Base-by-base conservation (phyloP, 2,797 vertebrate species). In the Neosilurus hyrtlii region DNA sequence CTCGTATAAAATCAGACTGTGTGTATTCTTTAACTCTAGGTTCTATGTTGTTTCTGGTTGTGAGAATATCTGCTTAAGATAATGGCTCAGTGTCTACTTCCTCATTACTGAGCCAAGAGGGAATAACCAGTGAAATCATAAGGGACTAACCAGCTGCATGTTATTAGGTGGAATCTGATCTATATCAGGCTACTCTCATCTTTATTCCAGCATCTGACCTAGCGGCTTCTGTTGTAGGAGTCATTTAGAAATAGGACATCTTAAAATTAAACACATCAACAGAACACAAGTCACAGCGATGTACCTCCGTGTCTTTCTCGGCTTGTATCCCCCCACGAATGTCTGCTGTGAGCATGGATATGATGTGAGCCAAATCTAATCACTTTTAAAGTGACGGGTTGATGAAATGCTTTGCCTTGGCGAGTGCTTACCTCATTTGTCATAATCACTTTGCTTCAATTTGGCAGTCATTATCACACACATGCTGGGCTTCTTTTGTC, bases 331-430 rank as follows among this genome's bases (percentile, higher is more conserved):
- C n/a, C n/a, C 37, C 52, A 30, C 65, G 61, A 75, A 68, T 22
- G 56, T 62, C 52, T 75, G 70, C 83, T 84, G 71, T 54, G 66
- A 24, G 68, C 35, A 43, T 30, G 22, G n/a, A 63, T 54, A 74
- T 54, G 20, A 76, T 67, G 26, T 15, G 61, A 75, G 63, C 63
- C 54, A 6, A 35, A 16, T 37, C 78, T 68, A 80, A 70, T 81
- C 62, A 62, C 59, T 79, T 75, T 52, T 37, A 54, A 68, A 75
- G 37, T 75, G 63, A 68, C 54, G 2, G 24, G 54, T 59, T 80
- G 71, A 81, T 75, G 24, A 61, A 84, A 75, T 14, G 70, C 71
- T 35, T 61, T 68, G 70, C 12, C 43, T 81, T 43, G 12, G 14
- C 20, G 24, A 65, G 68, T 43, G 12, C 71, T 51, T 30, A 16